Evolutionary conservation across 2,113 vertebrate genomes (phyloP).

Genomic region (Callipepla squamata): DNA sequence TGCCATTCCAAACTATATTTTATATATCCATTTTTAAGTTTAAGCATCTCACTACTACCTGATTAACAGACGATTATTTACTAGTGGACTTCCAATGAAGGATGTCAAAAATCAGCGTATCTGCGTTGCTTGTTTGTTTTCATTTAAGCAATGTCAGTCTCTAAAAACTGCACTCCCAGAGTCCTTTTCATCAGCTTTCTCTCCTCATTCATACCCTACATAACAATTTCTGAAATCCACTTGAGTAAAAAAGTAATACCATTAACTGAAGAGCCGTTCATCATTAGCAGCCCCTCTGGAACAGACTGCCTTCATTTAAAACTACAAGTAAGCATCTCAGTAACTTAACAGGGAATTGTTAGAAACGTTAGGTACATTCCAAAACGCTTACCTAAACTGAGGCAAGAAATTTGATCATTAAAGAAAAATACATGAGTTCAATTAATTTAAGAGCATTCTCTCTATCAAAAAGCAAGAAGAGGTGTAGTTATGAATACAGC

Average conservation of each 20-base stretch:
- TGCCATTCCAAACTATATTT: neutral
- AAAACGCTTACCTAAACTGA: neutral
- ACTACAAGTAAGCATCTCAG: neutral
- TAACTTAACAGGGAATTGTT: neutral
- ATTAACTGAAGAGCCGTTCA: neutral
- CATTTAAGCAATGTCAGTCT: neutral
- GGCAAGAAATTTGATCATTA: neutral
- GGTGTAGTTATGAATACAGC: neutral
- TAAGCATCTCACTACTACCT: neutral
- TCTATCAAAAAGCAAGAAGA: neutral
- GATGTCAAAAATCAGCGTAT: neutral
- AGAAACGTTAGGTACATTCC: neutral
- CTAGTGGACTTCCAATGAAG: neutral
- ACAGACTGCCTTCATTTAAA: neutral
- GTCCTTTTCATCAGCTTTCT: neutral
- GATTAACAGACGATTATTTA: neutral
- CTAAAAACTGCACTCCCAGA: neutral
- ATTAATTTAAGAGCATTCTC: neutral
- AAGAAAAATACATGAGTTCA: neutral
- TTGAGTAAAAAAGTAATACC: neutral
- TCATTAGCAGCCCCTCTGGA: neutral
- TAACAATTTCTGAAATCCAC: neutral
- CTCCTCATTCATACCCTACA: neutral
- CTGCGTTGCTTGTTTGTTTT: neutral
- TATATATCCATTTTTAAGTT: neutral